Base-by-base conservation (phyloP, 2,888 invertebrate species). In the Leptinotarsa tumamoca region DNA sequence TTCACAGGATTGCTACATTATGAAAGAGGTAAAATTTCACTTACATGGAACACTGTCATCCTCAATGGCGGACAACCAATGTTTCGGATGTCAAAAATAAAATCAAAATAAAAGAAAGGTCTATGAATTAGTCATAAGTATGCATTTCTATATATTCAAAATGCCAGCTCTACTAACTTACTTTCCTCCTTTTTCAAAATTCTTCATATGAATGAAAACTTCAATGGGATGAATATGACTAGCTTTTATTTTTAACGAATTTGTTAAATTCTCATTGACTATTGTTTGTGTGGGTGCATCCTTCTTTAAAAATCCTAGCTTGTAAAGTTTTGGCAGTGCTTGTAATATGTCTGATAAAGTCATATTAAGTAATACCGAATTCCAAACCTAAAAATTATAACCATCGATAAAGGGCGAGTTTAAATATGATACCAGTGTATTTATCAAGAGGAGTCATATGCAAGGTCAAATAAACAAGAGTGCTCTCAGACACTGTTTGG, bases 121-220 rank as follows among this genome's bases (percentile, higher is more conserved):
- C 7, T 33, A 33, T 33, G 7, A 33, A 33, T 33, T 33, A 33
- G 1, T 33, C 33, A 33, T 7, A 7, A 7, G 7, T 33, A 23
- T 23, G 14, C 2, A 58, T 21, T 58, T 14, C 0, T 58, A 5
- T 58, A 5, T 58, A 14, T 58, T 23, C 21, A 4, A 58, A 21
- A 10, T 58, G 15, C 58, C 23, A 52, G 2, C n/a, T 14, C 15
- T 17, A 54, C 17, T 14, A 71, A 89, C 90, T 87, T 87, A 93
- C 93, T 90, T 93, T 83, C 91, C 90, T 75, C 91, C 91, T 83
- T 90, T 90, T 83, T 91, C 91, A 81, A 93, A 93, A 85, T 92
- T 91, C 85, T 89, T 90, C 78, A 92, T 81, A 7, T 91, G 89
- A 75, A 92, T 90, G 81, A 91, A 91, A 58, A 93, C 90, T 80